Percentiles rank a stretch among this genome's conserved stretches.
phyloP scores from a whole-genome alignment of 2,888 invertebrate species.

The Drosophila pseudotalamancana region DNA sequence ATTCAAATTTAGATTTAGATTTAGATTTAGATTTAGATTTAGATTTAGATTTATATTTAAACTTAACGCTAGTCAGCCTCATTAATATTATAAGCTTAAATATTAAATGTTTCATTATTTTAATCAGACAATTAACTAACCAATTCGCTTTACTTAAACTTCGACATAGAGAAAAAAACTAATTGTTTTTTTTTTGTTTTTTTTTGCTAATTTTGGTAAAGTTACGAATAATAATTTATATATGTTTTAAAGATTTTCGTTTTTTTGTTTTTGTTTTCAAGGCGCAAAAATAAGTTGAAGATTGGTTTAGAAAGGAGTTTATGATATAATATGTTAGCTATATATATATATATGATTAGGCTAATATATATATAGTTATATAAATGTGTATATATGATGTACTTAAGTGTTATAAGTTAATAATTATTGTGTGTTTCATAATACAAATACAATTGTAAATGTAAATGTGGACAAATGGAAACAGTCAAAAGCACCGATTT shows the following conservation, averaged over 20 bases:
- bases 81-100: slow-evolving; percentile 77
- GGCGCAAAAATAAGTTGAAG: slow-evolving; percentile 60
- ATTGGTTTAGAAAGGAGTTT: slow-evolving; percentile 30
- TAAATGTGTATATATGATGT: slow-evolving; percentile 30
- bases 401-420: slow-evolving; percentile 30
- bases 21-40: too few relatives aligned
- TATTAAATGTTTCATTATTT: slow-evolving; percentile 39
- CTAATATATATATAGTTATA: slow-evolving; percentile 22
- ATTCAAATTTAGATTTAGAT: too few relatives aligned
- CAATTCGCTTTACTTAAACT: slow-evolving; percentile 37
- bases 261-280: slow-evolving; percentile 38
- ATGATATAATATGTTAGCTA: slow-evolving; percentile 23
- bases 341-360: slow-evolving; percentile 31
- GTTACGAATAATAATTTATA: slow-evolving; percentile 49
- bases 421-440: slow-evolving; percentile 74
- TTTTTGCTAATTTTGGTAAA: slow-evolving; percentile 62
- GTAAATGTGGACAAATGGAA: slow-evolving; percentile 84
- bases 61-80: slow-evolving; percentile 76
- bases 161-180: slow-evolving; percentile 51
- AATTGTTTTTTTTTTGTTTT: slow-evolving; percentile 44
- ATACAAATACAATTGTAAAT: slow-evolving; percentile 81
- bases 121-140: slow-evolving; percentile 63
- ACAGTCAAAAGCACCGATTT: slow-evolving; percentile 85
- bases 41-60: slow-evolving; percentile 37
- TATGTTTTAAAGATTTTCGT: slow-evolving; percentile 10